Evolutionary conservation across 2,888 invertebrate genomes (phyloP).

Genomic region (Hydriomena furcata): DNA sequence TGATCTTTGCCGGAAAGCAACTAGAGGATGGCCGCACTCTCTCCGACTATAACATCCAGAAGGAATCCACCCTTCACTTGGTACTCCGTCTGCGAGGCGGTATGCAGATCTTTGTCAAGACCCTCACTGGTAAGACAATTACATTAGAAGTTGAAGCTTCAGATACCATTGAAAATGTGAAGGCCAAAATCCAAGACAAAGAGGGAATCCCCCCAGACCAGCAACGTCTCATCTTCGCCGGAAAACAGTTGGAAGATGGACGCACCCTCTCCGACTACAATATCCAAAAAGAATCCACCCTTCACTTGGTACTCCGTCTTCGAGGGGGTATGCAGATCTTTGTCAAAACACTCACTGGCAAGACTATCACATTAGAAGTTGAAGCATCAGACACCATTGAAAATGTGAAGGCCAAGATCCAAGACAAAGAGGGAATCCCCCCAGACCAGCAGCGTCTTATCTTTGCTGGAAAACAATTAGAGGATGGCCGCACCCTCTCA

Average conservation of each 20-base stretch:
- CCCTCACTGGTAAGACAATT: conserved; percentile 68
- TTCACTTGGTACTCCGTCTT: conserved; percentile 64
- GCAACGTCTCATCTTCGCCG: conserved; percentile 66
- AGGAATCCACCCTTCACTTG: conserved; percentile 63
- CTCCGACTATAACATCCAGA: conserved; percentile 68
- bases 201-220: conserved; percentile 72
- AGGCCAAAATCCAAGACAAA: conserved; percentile 69
- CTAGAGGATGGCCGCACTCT: conserved; percentile 65
- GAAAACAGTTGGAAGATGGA: conserved; percentile 68
- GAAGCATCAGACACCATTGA: conserved; percentile 63
- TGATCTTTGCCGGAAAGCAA: conserved; percentile 67
- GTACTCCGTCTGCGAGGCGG: conserved; percentile 64
- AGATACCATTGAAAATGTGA: conserved; percentile 69
- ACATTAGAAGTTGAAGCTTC: conserved; percentile 65
- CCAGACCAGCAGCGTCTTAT: conserved; percentile 64
- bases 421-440: conserved; percentile 65
- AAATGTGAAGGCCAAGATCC: conserved; percentile 66
- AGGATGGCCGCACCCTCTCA: conserved; percentile 61
- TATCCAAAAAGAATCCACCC: conserved; percentile 68
- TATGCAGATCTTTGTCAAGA: conserved; percentile 71
- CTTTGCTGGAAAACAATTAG: conserved; percentile 63
- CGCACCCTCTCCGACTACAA: conserved; percentile 69
- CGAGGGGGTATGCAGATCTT: conserved; percentile 68
- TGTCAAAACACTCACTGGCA: conserved; percentile 62
- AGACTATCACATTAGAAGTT: conserved; percentile 63